These are phyloP conservation scores for Drosophila auraria DNA, from an alignment of 1,140 invertebrate genomes.

Conservation along the genomic window DNA sequence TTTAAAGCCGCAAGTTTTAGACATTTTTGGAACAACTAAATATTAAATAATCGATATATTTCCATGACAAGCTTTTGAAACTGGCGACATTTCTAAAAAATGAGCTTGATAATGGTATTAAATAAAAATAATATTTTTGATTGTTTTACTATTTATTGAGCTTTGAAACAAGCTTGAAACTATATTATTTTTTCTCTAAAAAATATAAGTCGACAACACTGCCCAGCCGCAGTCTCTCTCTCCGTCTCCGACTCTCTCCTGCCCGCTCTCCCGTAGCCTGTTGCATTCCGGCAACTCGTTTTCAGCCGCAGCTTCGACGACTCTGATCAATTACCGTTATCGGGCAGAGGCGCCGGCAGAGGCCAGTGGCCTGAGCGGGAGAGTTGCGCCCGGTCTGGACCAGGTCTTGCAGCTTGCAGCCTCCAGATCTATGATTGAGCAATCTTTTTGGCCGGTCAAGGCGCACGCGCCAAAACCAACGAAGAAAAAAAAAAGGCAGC, in stretches of 20 bases:
- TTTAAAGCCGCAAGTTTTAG: too few relatives aligned
- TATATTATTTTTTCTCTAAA: neutral
- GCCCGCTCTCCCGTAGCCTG: slow-evolving; percentile 23
- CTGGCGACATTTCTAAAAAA: too few relatives aligned
- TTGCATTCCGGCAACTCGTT: slow-evolving; percentile 76
- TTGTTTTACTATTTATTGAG: neutral
- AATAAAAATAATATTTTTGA: too few relatives aligned
- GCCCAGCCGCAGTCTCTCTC: neutral
- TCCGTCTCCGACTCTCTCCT: neutral
- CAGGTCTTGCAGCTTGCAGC: slow-evolving; percentile 23
- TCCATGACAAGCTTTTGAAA: too few relatives aligned
- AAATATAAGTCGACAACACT: slow-evolving; percentile 7
- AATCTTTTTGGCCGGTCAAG: slow-evolving; percentile 48
- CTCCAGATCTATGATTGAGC: slow-evolving; percentile 63
- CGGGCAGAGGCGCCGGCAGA: slow-evolving; percentile 44
- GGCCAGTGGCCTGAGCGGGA: slow-evolving; percentile 43
- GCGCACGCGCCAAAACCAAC: slow-evolving; percentile 66
- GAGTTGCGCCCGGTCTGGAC: slow-evolving; percentile 22
- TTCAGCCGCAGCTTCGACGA: slow-evolving; percentile 51
- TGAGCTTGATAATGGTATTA: too few relatives aligned
- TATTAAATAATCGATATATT: too few relatives aligned
- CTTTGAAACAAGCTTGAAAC: neutral
- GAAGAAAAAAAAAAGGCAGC: slow-evolving; percentile 14
- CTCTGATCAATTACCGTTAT: slow-evolving; percentile 71
- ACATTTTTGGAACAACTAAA: too few relatives aligned